Conservation (phyloP, 2,113 vertebrate genomes). For the Tautogolabrus adspersus region DNA sequence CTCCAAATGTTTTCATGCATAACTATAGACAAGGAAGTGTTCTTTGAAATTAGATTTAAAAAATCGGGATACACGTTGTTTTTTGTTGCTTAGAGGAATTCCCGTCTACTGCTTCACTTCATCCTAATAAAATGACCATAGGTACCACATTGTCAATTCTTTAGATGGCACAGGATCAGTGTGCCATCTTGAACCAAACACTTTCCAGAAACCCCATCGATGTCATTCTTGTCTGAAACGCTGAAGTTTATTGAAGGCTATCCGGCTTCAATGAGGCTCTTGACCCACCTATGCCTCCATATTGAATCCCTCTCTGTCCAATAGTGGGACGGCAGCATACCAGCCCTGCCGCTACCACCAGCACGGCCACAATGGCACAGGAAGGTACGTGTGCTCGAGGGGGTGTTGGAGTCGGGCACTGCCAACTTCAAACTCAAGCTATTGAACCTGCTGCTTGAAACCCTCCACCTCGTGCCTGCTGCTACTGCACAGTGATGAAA, state of each 20-base stretch:
- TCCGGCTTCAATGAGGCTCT: conserved; percentile 42
- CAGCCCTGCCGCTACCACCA: conserved; percentile 94
- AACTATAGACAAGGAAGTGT: conserved; percentile 10
- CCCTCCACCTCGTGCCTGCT: conserved; percentile 57
- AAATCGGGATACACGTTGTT: not conserved
- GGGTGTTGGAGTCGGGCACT: conserved; percentile 62
- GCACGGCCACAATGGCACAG: conserved; percentile 93
- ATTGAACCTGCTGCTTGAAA: conserved; percentile 74
- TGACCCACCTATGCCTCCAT: conserved; percentile 74
- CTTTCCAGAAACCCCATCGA: not conserved
- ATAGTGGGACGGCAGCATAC: conserved; percentile 97
- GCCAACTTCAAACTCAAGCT: conserved; percentile 70
- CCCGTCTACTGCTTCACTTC: not conserved
- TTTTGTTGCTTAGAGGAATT: conserved; percentile 11
- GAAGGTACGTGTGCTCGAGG: conserved; percentile 89
- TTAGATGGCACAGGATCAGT: not conserved
- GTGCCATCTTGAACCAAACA: not conserved
- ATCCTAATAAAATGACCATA: too few relatives aligned
- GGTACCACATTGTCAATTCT: too few relatives aligned
- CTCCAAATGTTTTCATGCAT: conserved; percentile 28
- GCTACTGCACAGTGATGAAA: conserved; percentile 60
- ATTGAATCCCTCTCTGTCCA: conserved; percentile 90
- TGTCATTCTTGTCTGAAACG: not conserved
- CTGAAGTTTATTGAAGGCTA: not conserved
- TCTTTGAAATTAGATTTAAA: conserved; percentile 7